Percentiles rank a stretch among this genome's conserved stretches.
Evolutionary conservation across 2,113 vertebrate species (phyloP).

Genomic region (Ictalurus furcatus): DNA sequence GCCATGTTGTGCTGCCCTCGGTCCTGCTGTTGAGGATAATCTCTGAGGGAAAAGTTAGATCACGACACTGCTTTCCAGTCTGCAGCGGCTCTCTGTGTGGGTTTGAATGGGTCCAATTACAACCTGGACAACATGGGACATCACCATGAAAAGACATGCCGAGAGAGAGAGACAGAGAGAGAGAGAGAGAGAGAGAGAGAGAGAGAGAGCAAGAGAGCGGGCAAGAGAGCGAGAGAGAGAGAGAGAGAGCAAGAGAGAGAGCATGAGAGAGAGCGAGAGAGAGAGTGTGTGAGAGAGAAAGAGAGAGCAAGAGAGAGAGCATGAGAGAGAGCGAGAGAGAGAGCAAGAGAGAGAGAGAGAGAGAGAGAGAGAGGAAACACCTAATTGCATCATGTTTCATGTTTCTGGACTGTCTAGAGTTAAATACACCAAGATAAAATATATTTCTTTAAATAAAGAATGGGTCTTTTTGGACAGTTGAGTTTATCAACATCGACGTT

Average conservation of each 20-base stretch:
- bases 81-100: neutral
- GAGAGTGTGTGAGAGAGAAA: neutral
- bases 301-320: neutral
- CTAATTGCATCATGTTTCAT: neutral
- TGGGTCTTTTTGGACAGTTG: neutral
- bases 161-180: neutral
- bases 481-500: neutral
- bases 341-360: neutral
- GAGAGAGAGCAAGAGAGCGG: neutral
- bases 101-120: slow-evolving; percentile 1
- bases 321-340: neutral
- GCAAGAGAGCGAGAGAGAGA: neutral
- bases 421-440: neutral
- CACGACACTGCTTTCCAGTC: neutral
- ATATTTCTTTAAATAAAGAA: neutral
- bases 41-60: neutral
- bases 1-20: no score
- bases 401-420: neutral
- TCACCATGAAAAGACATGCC: no score
- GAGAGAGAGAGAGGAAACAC: neutral
- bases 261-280: neutral
- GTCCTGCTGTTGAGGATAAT: neutral
- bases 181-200: neutral
- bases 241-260: neutral
- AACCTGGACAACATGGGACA: neutral